Evolutionary conservation across 2,113 vertebrate species (phyloP).

Genomic region (Elanoides forficatus): DNA sequence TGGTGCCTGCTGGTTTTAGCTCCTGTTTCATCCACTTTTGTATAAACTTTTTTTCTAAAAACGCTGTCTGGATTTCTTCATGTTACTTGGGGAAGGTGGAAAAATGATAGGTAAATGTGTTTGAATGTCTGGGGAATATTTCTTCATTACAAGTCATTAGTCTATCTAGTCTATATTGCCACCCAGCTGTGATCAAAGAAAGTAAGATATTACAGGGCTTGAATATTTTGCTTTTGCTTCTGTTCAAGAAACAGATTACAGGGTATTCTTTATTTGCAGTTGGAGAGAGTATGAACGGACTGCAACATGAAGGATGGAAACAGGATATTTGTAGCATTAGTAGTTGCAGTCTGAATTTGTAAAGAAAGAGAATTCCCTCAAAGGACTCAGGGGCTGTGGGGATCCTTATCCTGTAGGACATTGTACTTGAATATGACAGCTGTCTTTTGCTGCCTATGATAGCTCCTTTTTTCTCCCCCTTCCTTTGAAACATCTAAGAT

Average conservation of each 20-base stretch:
- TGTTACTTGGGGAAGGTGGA: background rate
- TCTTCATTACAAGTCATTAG: background rate
- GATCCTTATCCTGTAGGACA: background rate
- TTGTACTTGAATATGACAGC: background rate
- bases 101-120: background rate
- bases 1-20: background rate
- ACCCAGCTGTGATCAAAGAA: slow-evolving; percentile 51
- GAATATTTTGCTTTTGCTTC: background rate
- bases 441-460: background rate
- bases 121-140: background rate
- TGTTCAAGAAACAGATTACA: background rate
- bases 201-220: background rate
- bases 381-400: background rate
- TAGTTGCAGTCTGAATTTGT: background rate
- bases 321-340: background rate
- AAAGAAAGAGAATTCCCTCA: background rate
- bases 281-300: background rate
- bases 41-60: background rate
- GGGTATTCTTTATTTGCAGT: background rate
- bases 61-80: background rate
- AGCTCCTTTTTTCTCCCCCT: background rate
- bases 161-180: slow-evolving; percentile 37
- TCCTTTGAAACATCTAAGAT: background rate
- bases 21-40: background rate
- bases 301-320: background rate